Percentiles rank a stretch among this genome's conserved stretches.
Conservation (phyloP, 2,113 vertebrate species). For the Mus pahari region DNA sequence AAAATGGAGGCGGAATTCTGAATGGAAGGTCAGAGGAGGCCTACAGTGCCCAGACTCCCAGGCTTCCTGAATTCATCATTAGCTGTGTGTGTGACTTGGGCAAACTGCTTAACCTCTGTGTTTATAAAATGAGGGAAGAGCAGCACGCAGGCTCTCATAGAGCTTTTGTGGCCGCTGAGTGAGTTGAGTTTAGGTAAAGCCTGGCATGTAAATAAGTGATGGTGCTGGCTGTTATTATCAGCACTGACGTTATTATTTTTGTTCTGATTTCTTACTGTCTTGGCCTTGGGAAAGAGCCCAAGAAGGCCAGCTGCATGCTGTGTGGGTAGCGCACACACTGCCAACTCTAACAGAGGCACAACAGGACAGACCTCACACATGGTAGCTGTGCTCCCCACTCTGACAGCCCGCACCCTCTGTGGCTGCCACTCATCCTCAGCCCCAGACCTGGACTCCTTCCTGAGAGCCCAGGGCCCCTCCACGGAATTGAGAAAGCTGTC, state of each 20-base stretch:
- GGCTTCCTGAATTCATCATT: not conserved
- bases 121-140: not conserved
- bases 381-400: not conserved
- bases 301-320: not conserved
- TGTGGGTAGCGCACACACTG: not conserved
- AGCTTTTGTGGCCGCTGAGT: not conserved
- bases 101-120: slow-evolving; percentile 50
- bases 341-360: not conserved
- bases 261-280: not conserved
- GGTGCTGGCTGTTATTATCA: too few relatives aligned
- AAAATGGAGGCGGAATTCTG: not conserved
- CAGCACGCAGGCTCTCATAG: not conserved
- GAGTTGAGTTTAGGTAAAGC: slow-evolving; percentile 12
- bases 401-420: not conserved
- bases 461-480: not conserved
- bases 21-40: not conserved
- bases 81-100: slow-evolving; percentile 13
- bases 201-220: not conserved
- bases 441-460: not conserved
- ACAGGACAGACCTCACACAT: not conserved
- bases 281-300: not conserved
- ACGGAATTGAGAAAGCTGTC: not conserved
- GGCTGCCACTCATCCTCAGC: not conserved
- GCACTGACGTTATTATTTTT: not conserved
- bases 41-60: too few relatives aligned